Evolutionary conservation across 23 tunicate genomes (phyloP).

Genomic region (Ascidia mentula): DNA sequence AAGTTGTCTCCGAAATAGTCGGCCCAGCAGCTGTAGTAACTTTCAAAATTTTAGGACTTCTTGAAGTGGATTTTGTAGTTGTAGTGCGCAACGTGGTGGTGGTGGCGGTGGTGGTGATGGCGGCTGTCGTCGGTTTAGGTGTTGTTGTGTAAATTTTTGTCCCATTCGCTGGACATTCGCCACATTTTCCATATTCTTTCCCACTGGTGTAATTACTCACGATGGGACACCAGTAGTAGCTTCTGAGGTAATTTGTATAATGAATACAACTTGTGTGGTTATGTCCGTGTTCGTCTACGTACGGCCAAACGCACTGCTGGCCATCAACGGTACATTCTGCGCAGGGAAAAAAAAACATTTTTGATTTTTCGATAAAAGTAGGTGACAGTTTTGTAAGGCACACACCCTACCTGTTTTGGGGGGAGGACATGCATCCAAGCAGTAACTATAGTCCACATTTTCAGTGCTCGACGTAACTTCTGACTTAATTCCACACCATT

Average conservation of each 20-base stretch:
- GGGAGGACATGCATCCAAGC: constrained; percentile 1
- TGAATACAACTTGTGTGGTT: background rate
- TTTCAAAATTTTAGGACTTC: too few relatives aligned
- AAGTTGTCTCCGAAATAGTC: background rate
- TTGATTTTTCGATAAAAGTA: background rate
- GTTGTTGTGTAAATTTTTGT: constrained; percentile 8
- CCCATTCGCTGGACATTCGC: background rate
- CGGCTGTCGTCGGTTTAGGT: background rate
- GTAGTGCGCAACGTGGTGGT: background rate
- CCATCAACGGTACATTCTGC: background rate
- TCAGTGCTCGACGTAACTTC: background rate
- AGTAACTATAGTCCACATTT: background rate
- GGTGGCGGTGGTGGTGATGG: background rate
- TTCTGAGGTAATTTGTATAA: background rate
- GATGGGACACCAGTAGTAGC: constrained; percentile 22
- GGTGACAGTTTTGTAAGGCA: background rate
- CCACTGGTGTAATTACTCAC: background rate
- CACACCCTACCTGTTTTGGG: background rate
- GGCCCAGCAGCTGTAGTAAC: too few relatives aligned
- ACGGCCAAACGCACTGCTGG: background rate
- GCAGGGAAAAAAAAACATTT: background rate
- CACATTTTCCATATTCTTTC: constrained; percentile 11
- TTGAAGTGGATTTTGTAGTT: background rate
- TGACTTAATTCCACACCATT: constrained; percentile 16
- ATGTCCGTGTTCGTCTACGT: background rate